Base-by-base conservation (phyloP, 2,888 invertebrate genomes). In the Drosophila buzzatii region DNA sequence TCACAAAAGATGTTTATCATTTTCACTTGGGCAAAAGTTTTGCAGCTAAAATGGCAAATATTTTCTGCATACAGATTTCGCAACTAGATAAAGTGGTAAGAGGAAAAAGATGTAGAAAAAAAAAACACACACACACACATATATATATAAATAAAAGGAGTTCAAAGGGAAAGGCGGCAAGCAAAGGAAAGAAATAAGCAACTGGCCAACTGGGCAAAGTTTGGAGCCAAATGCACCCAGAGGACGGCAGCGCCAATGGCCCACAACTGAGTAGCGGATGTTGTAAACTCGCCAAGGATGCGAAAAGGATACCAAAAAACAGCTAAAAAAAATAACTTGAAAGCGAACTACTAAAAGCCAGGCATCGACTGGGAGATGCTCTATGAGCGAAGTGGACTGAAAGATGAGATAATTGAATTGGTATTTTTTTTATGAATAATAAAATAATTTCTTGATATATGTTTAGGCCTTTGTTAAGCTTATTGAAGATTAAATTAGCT, bases 1-100 rank as follows among this genome's bases (percentile, higher is more conserved):
- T 82, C 81, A 81, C 89, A 90, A 89, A 89, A 89, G 87, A 89
- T 88, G 89, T 89, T 90, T 89, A 88, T 88, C 87, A 90, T 88
- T 89, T 88, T 88, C 82, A 90, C 85, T 88, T 76, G 70, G 79
- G 76, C 70, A 55, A 85, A 85, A 89, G 87, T 89, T 89, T 82
- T 80, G 60, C 70, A 78, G 57, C 61, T 62, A 70, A 70, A 64
- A 70, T 59, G 55, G 52, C 61, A 79, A 89, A 87, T 82, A 87
- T 89, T 89, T 86, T 90, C 83, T 86, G 90, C 86, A 90, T 90
- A 87, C 89, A 85, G 85, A 88, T 90, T 88, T 85, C 72, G 60
- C 83, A 79, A 82, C 71, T 73, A 85, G 90, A 86, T 90, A 82
- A 76, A 86, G 74, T 85, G 75, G 55, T 70, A 61, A 47, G 71